phyloP scores from a whole-genome alignment of 2,888 invertebrate species.

The Eristalis pertinax region DNA sequence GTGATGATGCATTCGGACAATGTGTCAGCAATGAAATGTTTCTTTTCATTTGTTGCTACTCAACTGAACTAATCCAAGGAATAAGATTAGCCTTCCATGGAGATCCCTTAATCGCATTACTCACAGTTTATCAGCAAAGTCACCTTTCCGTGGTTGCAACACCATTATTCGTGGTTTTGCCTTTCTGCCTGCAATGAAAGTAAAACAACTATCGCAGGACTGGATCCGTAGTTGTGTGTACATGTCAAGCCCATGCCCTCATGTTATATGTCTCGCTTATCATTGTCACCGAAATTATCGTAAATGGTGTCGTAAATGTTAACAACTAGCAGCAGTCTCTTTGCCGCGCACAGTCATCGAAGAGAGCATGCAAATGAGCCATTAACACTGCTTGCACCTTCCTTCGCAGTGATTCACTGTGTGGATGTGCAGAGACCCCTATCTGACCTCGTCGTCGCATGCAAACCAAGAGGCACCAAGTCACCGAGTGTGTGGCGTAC shows the following conservation, averaged over 20 bases:
- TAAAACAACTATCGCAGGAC: background rate
- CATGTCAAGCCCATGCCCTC: background rate
- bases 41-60: too few relatives aligned
- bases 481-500: background rate
- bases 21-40: too few relatives aligned
- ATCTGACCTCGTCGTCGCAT: background rate
- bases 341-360: background rate
- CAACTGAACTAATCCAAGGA: too few relatives aligned
- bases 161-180: background rate
- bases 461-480: background rate
- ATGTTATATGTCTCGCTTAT: background rate
- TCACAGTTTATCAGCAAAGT: background rate
- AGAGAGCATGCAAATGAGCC: conserved; percentile 1
- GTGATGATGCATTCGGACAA: too few relatives aligned
- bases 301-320: background rate
- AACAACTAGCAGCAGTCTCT: background rate
- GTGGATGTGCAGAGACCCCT: background rate
- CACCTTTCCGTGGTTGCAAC: background rate
- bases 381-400: background rate
- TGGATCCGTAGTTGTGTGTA: background rate
- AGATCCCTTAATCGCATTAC: too few relatives aligned
- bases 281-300: background rate
- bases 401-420: background rate
- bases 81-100: too few relatives aligned
- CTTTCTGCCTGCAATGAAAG: background rate